A percentile compares a stretch with the other conserved stretches of the same genome.
Evolutionary conservation across 2,797 vertebrate species (phyloP).

Genomic region (Bradypodion pumilum): DNA sequence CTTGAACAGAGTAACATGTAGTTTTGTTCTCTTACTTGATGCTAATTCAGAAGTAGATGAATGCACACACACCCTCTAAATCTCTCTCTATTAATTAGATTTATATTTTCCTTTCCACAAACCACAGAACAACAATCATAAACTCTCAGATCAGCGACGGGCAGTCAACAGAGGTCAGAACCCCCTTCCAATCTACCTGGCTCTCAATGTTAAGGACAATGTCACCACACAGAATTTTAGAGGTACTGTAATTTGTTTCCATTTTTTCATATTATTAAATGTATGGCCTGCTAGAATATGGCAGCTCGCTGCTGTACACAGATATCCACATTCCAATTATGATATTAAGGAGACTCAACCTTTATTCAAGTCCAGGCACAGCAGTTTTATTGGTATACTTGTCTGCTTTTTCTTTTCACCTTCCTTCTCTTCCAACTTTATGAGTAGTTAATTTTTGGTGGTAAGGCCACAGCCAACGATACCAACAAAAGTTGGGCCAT

Average conservation of each 20-base stretch:
- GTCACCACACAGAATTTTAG: constrained; percentile 80
- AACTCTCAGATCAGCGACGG: constrained; percentile 78
- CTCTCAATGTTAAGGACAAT: constrained; percentile 80
- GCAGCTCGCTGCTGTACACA: neutral
- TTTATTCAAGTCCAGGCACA: neutral
- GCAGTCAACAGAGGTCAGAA: constrained; percentile 80
- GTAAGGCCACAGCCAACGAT: too few relatives aligned
- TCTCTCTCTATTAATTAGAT: neutral
- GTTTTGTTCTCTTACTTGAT: neutral
- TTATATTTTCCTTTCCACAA: neutral
- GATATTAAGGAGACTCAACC: neutral
- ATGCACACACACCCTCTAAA: too few relatives aligned
- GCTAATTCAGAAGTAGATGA: neutral
- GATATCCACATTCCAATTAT: neutral
- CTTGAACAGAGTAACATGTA: neutral
- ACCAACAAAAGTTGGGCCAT: too few relatives aligned
- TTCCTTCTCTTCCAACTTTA: neutral
- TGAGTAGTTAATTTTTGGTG: too few relatives aligned
- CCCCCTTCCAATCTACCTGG: constrained; percentile 81
- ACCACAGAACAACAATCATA: constrained; percentile 73
- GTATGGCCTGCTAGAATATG: neutral
- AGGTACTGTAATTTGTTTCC: constrained; percentile 73
- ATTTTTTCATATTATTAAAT: neutral
- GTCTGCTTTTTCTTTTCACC: neutral
- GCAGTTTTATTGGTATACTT: neutral